Evolutionary conservation across 1,140 invertebrate genomes (phyloP).

Genomic region (Semibalanus balanoides): DNA sequence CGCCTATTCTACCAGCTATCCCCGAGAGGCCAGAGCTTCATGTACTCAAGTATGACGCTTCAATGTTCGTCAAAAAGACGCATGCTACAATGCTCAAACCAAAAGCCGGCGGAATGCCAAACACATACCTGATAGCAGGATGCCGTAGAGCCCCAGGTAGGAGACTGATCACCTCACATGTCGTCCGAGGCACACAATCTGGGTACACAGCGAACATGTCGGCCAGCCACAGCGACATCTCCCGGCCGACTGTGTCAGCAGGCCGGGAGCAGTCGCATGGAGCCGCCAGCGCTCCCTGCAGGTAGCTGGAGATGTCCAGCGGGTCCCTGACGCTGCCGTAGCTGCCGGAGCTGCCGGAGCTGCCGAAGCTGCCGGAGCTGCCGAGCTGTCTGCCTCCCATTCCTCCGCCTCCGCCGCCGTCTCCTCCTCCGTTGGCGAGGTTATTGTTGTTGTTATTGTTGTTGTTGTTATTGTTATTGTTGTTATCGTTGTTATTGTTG

Average conservation of each 20-base stretch:
- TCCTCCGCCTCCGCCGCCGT: slow-evolving; percentile 37
- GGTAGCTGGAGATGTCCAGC: not conserved
- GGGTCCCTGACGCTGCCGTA: not conserved
- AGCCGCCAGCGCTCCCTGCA: not conserved
- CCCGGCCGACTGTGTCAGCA: not conserved
- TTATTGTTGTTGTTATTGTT: slow-evolving; percentile 15
- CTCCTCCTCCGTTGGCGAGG: slow-evolving; percentile 45
- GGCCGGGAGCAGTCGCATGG: not conserved
- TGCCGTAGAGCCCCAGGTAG: not conserved
- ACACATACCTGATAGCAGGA: not conserved
- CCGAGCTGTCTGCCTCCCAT: no score
- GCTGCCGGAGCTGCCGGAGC: no score
- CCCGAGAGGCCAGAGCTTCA: no score
- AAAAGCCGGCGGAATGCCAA: no score
- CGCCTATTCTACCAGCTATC: no score
- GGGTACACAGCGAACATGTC: not conserved
- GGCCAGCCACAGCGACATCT: not conserved
- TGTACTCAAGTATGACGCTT: no score
- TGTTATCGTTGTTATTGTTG: slow-evolving; percentile 16
- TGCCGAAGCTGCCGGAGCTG: not conserved
- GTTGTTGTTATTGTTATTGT: slow-evolving; percentile 14
- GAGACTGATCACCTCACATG: not conserved
- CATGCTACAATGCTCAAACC: no score
- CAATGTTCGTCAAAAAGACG: no score
- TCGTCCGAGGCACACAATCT: not conserved